phyloP scores from a whole-genome alignment of 1,140 invertebrate genomes.

The Drosophila nigrodunni region DNA sequence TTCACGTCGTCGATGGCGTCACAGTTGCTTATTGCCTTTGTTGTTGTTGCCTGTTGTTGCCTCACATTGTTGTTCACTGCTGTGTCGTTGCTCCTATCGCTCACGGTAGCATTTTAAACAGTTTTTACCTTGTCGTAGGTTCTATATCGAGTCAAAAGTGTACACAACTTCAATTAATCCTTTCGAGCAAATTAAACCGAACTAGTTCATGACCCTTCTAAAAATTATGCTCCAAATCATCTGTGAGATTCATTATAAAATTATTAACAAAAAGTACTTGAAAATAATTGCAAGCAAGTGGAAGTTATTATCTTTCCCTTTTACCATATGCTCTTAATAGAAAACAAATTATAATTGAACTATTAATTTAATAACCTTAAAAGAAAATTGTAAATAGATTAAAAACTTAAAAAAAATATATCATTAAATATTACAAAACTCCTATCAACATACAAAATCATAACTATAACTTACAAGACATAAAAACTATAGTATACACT shows the following conservation, averaged over 20 bases:
- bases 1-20: slow-evolving; percentile 57
- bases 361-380: neutral
- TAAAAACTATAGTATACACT: neutral
- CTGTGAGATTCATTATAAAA: slow-evolving; percentile 4
- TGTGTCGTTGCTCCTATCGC: slow-evolving; percentile 17
- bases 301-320: neutral
- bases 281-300: slow-evolving; percentile 11
- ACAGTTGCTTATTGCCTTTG: slow-evolving; percentile 27
- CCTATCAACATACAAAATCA: too few species aligned
- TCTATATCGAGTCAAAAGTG: slow-evolving; percentile 10
- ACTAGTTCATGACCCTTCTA: slow-evolving; percentile 2
- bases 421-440: neutral
- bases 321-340: neutral
- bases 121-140: slow-evolving; percentile 59
- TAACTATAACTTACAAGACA: neutral
- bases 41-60: slow-evolving; percentile 9
- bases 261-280: slow-evolving; percentile 6
- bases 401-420: neutral
- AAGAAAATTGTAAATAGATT: neutral
- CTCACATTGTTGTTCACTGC: slow-evolving; percentile 23
- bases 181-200: neutral
- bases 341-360: slow-evolving; percentile 1
- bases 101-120: slow-evolving; percentile 25
- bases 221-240: neutral
- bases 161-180: slow-evolving; percentile 7